phyloP scores from a whole-genome alignment of 2,113 vertebrate species.

The Chloropsis hardwickii region DNA sequence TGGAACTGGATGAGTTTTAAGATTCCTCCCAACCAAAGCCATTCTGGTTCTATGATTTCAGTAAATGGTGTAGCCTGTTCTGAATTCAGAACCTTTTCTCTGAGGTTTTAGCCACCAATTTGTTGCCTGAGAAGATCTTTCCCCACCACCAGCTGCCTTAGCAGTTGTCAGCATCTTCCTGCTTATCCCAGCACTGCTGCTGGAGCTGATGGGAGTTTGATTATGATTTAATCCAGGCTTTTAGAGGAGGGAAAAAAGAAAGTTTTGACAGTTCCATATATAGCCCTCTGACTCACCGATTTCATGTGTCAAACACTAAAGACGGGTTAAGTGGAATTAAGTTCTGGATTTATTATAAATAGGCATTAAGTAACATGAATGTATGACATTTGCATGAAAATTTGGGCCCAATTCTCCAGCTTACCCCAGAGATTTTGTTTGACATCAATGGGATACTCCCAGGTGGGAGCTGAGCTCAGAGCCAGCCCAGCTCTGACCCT shows the following conservation, averaged over 20 bases:
- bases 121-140: not conserved
- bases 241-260: conserved; percentile 23
- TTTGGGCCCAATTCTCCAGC: not conserved
- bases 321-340: conserved; percentile 71
- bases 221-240: conserved; percentile 23
- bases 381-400: conserved; percentile 48
- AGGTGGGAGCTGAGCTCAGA: not conserved
- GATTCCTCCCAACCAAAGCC: not conserved
- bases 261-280: conserved; percentile 55
- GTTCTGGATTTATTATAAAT: conserved; percentile 69
- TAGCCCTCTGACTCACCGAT: conserved; percentile 66
- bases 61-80: fast-evolving
- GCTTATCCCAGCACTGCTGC: not conserved
- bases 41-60: not conserved
- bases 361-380: conserved; percentile 55
- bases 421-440: not conserved
- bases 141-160: not conserved
- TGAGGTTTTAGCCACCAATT: not conserved
- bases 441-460: fast-evolving
- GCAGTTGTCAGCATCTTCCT: not conserved
- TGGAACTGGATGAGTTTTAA: not conserved
- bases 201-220: not conserved
- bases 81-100: not conserved
- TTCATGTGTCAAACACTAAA: conserved; percentile 64
- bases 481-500: not conserved